Percentiles rank a stretch among this genome's conserved stretches.
phyloP scores from a whole-genome alignment of 2,113 vertebrate species.

The Azemiops feae region DNA sequence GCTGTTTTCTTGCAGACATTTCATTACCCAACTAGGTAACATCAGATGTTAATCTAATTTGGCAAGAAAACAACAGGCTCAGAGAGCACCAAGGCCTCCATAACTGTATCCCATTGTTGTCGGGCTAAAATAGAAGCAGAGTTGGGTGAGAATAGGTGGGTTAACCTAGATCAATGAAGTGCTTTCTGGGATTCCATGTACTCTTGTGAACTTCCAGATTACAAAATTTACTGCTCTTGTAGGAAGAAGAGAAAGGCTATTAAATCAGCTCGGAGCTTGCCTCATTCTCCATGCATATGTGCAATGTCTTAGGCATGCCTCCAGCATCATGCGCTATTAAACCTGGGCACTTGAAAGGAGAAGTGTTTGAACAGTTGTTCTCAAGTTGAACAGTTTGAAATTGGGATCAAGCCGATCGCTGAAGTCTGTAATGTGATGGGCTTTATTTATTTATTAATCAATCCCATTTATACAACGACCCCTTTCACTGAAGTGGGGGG shows the following conservation, averaged over 20 bases:
- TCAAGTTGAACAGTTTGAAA: not conserved
- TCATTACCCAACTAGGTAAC: no score
- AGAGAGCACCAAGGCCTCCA: no score
- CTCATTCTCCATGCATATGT: not conserved
- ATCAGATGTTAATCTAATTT: no score
- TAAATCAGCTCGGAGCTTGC: not conserved
- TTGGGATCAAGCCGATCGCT: not conserved
- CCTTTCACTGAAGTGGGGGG: no score
- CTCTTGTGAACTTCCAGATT: not conserved
- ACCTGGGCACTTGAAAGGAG: not conserved
- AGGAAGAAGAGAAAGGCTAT: not conserved
- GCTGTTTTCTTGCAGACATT: no score
- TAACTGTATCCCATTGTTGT: slow-evolving; percentile 10
- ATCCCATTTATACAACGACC: not conserved
- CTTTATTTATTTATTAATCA: not conserved
- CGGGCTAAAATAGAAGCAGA: slow-evolving; percentile 7
- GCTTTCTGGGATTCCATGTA: not conserved
- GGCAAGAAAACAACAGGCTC: no score
- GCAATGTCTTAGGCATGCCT: not conserved
- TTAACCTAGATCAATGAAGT: not conserved
- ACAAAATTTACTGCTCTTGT: not conserved
- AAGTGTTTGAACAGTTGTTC: not conserved
- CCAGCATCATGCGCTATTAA: not conserved
- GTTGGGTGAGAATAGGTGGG: slow-evolving; percentile 17
- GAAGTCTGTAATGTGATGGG: not conserved